Conservation (phyloP, 2,113 vertebrate species). For the Gymnocephalus cernua region DNA sequence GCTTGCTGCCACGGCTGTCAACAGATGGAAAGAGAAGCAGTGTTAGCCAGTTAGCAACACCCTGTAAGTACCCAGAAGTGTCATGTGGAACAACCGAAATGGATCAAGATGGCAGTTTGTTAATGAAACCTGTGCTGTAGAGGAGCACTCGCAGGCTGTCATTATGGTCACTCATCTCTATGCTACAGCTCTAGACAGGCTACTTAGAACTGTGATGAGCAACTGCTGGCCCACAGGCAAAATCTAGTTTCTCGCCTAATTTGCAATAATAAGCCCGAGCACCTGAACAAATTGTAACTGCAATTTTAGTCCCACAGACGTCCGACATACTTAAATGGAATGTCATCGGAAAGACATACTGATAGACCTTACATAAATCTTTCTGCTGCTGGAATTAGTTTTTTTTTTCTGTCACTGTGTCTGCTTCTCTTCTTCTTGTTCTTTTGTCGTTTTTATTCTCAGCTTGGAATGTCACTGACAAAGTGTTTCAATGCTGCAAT, state of each 20-base stretch:
- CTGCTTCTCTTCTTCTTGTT: conserved; percentile 3
- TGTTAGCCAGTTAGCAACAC: conserved; percentile 52
- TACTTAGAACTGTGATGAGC: conserved; percentile 42
- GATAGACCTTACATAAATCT: conserved; percentile 24
- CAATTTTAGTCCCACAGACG: conserved; percentile 16
- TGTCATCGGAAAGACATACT: conserved; percentile 30
- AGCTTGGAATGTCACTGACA: conserved; percentile 13
- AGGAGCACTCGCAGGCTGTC: conserved; percentile 47
- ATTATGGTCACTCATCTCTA: conserved; percentile 68
- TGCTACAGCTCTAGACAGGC: conserved; percentile 26
- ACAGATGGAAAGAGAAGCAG: conserved; percentile 56
- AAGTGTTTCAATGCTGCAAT: conserved; percentile 20
- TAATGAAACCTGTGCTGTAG: conserved; percentile 49
- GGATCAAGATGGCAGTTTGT: conserved; percentile 56
- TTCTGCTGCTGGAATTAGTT: conserved; percentile 7
- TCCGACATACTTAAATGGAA: conserved; percentile 19
- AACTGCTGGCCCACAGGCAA: conserved; percentile 46
- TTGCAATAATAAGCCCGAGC: conserved; percentile 48
- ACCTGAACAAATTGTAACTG: conserved; percentile 50
- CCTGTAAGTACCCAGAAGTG: conserved; percentile 47
- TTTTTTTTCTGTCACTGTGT: background rate
- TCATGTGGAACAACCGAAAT: conserved; percentile 49
- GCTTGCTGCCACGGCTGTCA: conserved; percentile 32
- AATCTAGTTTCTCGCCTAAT: conserved; percentile 55
- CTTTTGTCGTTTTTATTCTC: conserved; percentile 20